These are phyloP conservation scores for Octodon degus DNA, from an alignment of 2,113 vertebrate species.

Conservation along the genomic window DNA sequence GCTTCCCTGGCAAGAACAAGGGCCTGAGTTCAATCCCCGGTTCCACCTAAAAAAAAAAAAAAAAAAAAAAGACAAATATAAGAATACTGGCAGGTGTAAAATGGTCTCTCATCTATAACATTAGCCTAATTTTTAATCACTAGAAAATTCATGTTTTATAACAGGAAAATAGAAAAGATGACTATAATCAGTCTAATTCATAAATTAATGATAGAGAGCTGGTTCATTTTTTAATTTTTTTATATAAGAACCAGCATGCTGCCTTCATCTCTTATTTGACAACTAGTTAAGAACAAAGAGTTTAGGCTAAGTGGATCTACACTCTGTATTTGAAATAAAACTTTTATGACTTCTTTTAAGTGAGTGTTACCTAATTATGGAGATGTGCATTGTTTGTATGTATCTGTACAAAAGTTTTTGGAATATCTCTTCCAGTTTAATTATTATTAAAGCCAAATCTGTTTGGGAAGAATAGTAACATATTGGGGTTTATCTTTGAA, in stretches of 20 bases:
- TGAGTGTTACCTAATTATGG: background rate
- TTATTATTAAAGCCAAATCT: background rate
- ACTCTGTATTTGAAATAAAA: conserved; percentile 45
- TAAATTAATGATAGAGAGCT: background rate
- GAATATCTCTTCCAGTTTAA: background rate
- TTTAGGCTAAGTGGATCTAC: background rate
- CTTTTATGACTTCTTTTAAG: background rate
- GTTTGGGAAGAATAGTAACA: background rate
- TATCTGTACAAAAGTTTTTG: background rate
- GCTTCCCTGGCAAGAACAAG: too few species aligned
- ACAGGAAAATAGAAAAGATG: background rate
- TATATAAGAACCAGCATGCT: background rate
- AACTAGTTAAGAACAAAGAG: conserved; percentile 62
- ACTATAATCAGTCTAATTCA: background rate
- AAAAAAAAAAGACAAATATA: background rate
- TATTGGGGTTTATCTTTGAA: background rate
- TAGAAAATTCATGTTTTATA: background rate
- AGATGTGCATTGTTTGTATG: background rate
- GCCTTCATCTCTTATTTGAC: conserved; percentile 62
- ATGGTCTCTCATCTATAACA: background rate
- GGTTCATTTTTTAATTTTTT: background rate
- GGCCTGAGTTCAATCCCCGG: too few species aligned
- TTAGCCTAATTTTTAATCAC: background rate
- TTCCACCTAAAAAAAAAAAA: too few species aligned
- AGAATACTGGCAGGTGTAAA: background rate